Evolutionary conservation across 2,113 vertebrate species (phyloP).

Genomic region (Phaethon lepturus): DNA sequence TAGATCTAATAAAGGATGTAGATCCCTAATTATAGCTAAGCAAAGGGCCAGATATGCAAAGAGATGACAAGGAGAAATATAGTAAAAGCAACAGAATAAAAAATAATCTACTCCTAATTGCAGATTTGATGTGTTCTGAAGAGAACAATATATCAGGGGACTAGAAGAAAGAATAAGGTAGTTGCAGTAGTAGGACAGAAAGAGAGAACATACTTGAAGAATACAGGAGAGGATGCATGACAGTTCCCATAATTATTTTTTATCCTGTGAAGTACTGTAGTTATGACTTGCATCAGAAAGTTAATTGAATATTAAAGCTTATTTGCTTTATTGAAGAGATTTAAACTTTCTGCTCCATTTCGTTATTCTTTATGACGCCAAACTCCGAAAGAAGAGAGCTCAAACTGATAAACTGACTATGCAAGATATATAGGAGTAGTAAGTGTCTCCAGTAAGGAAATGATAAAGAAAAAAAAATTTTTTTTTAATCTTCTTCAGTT

Average conservation of each 20-base stretch:
- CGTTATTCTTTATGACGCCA: not conserved
- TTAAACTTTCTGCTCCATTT: slow-evolving; percentile 1
- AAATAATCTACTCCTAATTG: not conserved
- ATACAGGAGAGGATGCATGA: not conserved
- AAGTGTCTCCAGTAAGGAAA: not conserved
- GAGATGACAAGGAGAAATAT: not conserved
- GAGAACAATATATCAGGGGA: not conserved
- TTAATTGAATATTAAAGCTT: not conserved
- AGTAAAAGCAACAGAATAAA: not conserved
- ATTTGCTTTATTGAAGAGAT: not conserved
- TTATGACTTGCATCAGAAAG: not conserved
- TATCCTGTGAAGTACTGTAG: not conserved
- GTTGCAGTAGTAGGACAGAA: not conserved
- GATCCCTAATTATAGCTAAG: not conserved
- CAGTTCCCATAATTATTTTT: not conserved
- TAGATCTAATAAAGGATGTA: not conserved
- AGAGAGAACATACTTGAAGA: not conserved
- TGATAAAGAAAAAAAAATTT: not conserved
- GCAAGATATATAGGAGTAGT: not conserved
- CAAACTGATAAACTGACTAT: not conserved
- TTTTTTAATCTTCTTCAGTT: not conserved
- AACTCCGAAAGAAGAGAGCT: not conserved
- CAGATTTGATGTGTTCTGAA: not conserved
- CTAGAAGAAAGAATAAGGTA: not conserved
- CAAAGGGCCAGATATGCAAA: not conserved